Evolutionary conservation across 2,113 vertebrate genomes (phyloP).

Genomic region (Etheostoma cragini): DNA sequence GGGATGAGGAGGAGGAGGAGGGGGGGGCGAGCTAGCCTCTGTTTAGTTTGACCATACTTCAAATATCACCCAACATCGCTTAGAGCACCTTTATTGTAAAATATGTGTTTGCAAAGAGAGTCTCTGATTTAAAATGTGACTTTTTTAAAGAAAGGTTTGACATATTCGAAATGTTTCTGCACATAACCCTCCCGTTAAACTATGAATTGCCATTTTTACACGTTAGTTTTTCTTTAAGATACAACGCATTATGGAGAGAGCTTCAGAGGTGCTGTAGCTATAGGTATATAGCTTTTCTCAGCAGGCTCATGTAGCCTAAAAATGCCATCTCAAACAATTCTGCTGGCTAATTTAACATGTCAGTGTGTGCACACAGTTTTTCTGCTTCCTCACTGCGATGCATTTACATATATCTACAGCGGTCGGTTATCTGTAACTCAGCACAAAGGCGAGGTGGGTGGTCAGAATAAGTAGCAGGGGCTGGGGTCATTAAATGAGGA

Average conservation of each 20-base stretch:
- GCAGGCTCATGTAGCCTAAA: constrained; percentile 33
- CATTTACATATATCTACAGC: constrained; percentile 35
- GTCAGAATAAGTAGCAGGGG: constrained; percentile 48
- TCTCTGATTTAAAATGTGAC: not conserved
- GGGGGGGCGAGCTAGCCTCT: too few relatives aligned
- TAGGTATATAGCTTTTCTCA: constrained; percentile 7
- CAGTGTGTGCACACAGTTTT: constrained; percentile 45
- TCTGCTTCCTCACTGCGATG: constrained; percentile 32
- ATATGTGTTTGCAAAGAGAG: not conserved
- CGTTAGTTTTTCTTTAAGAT: too few relatives aligned
- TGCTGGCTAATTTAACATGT: constrained; percentile 53
- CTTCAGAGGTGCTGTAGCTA: too few relatives aligned
- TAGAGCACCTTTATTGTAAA: too few relatives aligned
- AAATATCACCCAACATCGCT: too few relatives aligned
- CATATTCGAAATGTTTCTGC: not conserved
- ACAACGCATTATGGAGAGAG: too few relatives aligned
- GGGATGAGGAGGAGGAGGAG: too few relatives aligned
- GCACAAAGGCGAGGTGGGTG: constrained; percentile 45
- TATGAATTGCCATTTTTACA: not conserved
- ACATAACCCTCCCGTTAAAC: not conserved
- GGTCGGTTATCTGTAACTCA: constrained; percentile 45
- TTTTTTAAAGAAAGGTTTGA: not conserved
- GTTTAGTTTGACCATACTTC: too few relatives aligned
- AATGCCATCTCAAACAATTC: constrained; percentile 39
- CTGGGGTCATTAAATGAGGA: constrained; percentile 17